Evolutionary conservation across 2,113 vertebrate genomes (phyloP), one percentile per base, ranked within the genome.

Genomic region (Dicaeum eximium): DNA sequence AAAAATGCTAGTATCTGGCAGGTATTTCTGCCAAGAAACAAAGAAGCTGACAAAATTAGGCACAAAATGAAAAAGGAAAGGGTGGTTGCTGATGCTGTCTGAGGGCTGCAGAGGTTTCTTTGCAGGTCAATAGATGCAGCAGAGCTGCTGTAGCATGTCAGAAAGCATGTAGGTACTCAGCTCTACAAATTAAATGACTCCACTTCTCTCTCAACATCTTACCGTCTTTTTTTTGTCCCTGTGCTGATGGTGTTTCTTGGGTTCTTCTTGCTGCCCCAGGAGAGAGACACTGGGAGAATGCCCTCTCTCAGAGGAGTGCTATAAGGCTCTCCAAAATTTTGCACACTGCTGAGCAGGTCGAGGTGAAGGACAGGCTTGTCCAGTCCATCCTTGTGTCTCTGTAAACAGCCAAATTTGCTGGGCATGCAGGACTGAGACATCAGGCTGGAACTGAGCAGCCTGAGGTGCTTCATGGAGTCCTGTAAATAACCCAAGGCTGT

Each of bases 261-360:
- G n/a, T 44, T 81, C 25, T 14, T 70, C 30, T 62, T 45, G 33
- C 31, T 85, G 50, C 22, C 13, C 22, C 1, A 1, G 51, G 31
- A 53, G 33, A 47, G 13, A 7, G 13, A 25, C 1, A 33, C 9
- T 18, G 16, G 38, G 18, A 75, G 17, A 54, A 21, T 30, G 5
- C 35, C 18, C 10, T 81, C 22, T 77, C 60, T 30, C 81, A 66
- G 22, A 13, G 0, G 4, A 9, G 25, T 74, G 16, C 15, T 53
- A 5, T 10, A n/a, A 82, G n/a, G 7, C 8, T 84, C 18, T 80
- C 30, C 33, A 78, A n/a, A 2, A 15, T 28, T 38, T 73, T 38
- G 24, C 10, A 14, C 19, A 2, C 56, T 4, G 3, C 38, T 45
- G 56, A 74, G 60, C 4, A 1, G 20, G 13, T n/a, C 1, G 0